Percentiles rank a stretch among this genome's conserved stretches.
Evolutionary conservation across 2,888 invertebrate species (phyloP).

Genomic region (Morpho achilles): DNA sequence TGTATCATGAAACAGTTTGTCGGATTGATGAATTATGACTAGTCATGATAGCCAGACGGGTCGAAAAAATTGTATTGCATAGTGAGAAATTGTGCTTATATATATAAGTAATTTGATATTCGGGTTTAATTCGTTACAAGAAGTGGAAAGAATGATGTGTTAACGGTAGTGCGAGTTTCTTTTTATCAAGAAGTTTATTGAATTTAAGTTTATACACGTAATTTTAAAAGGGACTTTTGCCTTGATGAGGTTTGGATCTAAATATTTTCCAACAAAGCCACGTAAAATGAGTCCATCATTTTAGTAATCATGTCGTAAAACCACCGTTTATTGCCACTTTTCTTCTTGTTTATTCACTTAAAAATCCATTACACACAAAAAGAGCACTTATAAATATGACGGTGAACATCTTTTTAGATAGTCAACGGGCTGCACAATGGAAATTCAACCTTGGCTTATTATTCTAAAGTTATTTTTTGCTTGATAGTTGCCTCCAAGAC

Average conservation of each 20-base stretch:
- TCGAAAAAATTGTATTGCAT: too few relatives aligned
- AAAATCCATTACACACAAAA: constrained; percentile 74
- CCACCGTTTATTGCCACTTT: constrained; percentile 29
- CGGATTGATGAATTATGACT: too few relatives aligned
- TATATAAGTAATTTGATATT: too few relatives aligned
- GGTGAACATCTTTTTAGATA: constrained; percentile 50
- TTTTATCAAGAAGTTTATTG: too few relatives aligned
- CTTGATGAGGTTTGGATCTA: neutral
- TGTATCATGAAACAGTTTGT: too few relatives aligned
- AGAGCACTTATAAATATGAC: constrained; percentile 69
- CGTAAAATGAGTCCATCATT: constrained; percentile 23
- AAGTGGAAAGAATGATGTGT: too few relatives aligned
- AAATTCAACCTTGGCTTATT: constrained; percentile 27
- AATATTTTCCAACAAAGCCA: constrained; percentile 18
- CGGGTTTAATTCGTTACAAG: too few relatives aligned
- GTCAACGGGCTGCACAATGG: constrained; percentile 24
- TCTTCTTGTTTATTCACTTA: constrained; percentile 71
- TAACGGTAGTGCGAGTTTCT: too few relatives aligned
- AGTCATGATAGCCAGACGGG: too few relatives aligned
- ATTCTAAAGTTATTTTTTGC: constrained; percentile 28
- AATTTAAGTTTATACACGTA: too few relatives aligned
- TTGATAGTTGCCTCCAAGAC: constrained; percentile 33
- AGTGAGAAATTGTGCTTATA: too few relatives aligned
- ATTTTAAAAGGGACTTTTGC: too few relatives aligned
- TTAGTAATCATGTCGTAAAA: constrained; percentile 26